Evolutionary conservation across 2,888 invertebrate genomes (phyloP).

Genomic region (Cheilosia impressa): DNA sequence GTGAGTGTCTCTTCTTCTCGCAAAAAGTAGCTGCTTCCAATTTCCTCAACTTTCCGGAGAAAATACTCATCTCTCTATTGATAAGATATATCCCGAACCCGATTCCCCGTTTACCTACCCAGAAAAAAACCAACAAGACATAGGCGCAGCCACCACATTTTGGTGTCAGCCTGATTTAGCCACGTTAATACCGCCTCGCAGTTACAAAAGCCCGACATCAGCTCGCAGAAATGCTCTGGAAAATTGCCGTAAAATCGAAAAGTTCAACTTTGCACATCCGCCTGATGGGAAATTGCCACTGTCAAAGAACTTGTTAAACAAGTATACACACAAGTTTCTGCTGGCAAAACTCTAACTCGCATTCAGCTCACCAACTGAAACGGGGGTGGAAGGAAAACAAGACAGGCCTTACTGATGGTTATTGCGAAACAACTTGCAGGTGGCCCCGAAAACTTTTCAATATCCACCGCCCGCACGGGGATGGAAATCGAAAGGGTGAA

Average conservation of each 20-base stretch:
- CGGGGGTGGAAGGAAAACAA: neutral
- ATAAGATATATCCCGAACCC: too few species aligned
- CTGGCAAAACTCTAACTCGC: neutral
- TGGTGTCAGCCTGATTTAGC: neutral
- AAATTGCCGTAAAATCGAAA: constrained; percentile 53
- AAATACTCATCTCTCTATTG: too few species aligned
- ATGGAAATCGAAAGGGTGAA: neutral
- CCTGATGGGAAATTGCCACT: constrained; percentile 38
- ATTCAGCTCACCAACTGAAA: neutral
- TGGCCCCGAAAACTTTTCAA: constrained; percentile 35
- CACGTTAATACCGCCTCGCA: neutral
- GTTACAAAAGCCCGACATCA: neutral
- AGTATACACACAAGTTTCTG: neutral
- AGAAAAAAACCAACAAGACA: too few species aligned
- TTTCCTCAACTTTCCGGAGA: neutral
- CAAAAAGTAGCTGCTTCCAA: too few species aligned
- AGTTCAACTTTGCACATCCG: constrained; percentile 25
- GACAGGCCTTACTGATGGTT: constrained; percentile 36
- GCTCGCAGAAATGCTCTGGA: constrained; percentile 20
- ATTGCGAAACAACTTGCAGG: constrained; percentile 43
- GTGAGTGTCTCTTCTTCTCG: too few species aligned
- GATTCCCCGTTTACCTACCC: too few species aligned
- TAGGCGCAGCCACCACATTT: too few species aligned
- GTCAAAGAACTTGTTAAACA: constrained; percentile 39
- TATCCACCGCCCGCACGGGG: neutral